phyloP scores from a whole-genome alignment of 2,888 invertebrate species.

The Gibbula magus region DNA sequence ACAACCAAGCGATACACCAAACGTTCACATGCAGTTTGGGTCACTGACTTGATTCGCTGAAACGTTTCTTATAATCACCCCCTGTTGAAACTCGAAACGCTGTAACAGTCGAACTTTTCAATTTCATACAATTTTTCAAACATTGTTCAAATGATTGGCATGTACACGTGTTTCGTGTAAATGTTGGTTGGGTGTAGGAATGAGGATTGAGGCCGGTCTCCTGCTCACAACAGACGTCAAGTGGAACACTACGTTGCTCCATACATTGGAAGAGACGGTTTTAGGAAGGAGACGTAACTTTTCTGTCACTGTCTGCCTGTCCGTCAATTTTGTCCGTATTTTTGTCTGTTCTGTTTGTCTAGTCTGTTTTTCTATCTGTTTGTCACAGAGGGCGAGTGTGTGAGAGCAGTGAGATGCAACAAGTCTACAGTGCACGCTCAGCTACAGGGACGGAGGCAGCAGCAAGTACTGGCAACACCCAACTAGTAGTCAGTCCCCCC shows the following conservation, averaged over 20 bases:
- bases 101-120: constrained; percentile 18
- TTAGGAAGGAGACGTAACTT: not conserved
- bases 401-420: too few relatives aligned
- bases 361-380: too few relatives aligned
- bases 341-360: too few relatives aligned
- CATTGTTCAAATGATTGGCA: not conserved
- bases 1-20: constrained; percentile 23
- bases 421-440: too few relatives aligned
- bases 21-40: constrained; percentile 21
- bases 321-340: too few relatives aligned
- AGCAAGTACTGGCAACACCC: too few relatives aligned
- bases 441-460: too few relatives aligned
- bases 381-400: too few relatives aligned
- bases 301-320: not conserved
- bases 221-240: not conserved
- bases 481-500: too few relatives aligned
- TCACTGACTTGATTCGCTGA: constrained; percentile 22
- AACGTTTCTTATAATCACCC: not conserved
- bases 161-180: constrained; percentile 60
- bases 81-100: not conserved
- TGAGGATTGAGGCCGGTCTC: not conserved
- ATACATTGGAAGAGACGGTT: not conserved
- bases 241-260: not conserved
- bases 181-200: constrained; percentile 15
- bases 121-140: not conserved